phyloP scores from a whole-genome alignment of 2,888 invertebrate species.

The Cancer borealis region DNA sequence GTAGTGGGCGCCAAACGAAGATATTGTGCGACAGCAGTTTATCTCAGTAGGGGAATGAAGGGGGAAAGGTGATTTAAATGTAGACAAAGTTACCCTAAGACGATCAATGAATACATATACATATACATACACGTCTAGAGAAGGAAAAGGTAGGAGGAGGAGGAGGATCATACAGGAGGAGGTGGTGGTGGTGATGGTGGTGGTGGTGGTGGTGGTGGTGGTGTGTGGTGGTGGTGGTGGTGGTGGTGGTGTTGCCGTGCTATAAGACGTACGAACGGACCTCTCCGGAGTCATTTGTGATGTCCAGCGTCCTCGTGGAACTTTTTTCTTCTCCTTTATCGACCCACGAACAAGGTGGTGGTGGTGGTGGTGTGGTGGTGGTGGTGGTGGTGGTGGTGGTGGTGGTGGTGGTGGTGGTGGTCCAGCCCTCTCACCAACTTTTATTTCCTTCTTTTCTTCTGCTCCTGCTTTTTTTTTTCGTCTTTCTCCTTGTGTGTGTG shows the following conservation, averaged over 20 bases:
- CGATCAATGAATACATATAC: neutral
- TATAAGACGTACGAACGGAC: neutral
- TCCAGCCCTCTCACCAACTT: neutral
- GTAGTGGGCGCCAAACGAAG: neutral
- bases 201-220: neutral
- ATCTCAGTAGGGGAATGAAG: neutral
- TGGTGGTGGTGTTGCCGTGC: neutral
- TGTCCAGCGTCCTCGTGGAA: neutral
- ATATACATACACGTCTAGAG: neutral
- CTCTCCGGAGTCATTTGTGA: neutral
- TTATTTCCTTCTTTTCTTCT: neutral
- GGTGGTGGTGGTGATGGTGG: neutral
- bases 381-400: neutral
- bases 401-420: neutral
- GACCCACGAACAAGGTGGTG: constrained; percentile 9
- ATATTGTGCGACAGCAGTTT: neutral
- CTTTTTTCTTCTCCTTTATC: constrained; percentile 24
- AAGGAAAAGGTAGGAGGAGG: neutral
- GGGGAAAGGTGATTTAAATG: neutral
- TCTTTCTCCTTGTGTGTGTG: neutral
- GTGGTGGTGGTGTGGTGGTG: neutral
- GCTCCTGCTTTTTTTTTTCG: neutral
- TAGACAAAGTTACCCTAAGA: neutral
- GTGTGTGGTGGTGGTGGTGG: neutral
- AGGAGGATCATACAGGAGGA: neutral